Conservation (phyloP, 2,888 invertebrate species). For the Heliconius cydno region DNA sequence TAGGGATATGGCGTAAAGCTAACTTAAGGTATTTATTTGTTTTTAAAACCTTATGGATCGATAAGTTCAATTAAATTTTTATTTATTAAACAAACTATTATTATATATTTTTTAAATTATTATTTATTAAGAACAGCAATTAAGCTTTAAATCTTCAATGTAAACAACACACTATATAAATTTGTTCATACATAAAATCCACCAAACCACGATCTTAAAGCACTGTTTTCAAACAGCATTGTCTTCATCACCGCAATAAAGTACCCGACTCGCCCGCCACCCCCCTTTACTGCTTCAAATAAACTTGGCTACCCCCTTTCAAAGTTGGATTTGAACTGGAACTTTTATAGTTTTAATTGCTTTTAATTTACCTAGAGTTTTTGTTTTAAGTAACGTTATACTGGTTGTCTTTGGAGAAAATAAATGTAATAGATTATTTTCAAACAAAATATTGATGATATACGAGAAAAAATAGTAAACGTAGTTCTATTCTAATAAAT, state of each 20-base stretch:
- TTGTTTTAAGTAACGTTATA: background rate
- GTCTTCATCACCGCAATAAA: slow-evolving; percentile 33
- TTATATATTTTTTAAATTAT: too few relatives aligned
- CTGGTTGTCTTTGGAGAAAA: background rate
- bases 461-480: background rate
- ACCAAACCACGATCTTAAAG: slow-evolving; percentile 21
- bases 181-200: background rate
- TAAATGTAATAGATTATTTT: background rate
- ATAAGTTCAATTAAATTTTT: too few relatives aligned
- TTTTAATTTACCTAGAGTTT: slow-evolving; percentile 11
- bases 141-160: background rate
- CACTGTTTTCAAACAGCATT: slow-evolving; percentile 31
- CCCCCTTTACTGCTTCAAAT: slow-evolving; percentile 35
- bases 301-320: slow-evolving; percentile 29
- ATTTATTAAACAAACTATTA: too few relatives aligned
- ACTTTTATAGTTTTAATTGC: slow-evolving; percentile 29
- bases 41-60: too few relatives aligned
- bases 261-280: slow-evolving; percentile 18
- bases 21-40: too few relatives aligned
- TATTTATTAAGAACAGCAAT: too few relatives aligned
- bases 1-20: too few relatives aligned
- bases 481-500: background rate
- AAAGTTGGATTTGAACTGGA: slow-evolving; percentile 26
- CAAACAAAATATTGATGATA: too few relatives aligned
- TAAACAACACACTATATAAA: background rate